Conservation (phyloP, 2,797 vertebrate species). For the Carduelis carduelis region DNA sequence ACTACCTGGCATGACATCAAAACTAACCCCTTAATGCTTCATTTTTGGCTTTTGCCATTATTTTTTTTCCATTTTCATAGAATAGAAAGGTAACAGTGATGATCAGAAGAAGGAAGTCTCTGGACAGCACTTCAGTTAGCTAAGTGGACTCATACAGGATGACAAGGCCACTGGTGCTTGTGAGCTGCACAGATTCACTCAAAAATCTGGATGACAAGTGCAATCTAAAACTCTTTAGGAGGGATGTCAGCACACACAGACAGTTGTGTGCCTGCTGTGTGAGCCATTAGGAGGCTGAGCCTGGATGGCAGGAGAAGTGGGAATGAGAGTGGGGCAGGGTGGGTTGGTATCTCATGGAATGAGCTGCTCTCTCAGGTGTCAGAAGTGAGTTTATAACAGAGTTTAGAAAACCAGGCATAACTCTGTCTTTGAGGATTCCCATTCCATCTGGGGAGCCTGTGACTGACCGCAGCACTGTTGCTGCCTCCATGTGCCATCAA, state of each 20-base stretch:
- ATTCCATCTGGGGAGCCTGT: background rate
- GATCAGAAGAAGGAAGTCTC: background rate
- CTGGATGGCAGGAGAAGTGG: background rate
- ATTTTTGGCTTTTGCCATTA: background rate
- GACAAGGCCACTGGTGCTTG: background rate
- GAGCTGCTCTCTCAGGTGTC: background rate
- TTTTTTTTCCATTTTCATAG: background rate
- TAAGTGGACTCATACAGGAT: background rate
- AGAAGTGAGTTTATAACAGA: background rate
- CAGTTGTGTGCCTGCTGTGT: rapidly evolving
- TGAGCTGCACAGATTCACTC: background rate
- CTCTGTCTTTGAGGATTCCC: background rate
- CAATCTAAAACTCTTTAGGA: background rate
- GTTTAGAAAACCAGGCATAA: background rate
- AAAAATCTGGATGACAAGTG: background rate
- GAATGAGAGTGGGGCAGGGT: background rate
- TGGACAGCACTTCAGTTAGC: background rate
- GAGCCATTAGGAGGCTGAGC: background rate
- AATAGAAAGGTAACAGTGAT: background rate
- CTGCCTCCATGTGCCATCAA: background rate
- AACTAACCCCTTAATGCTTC: background rate
- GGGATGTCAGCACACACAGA: background rate
- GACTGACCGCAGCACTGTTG: background rate
- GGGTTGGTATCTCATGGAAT: background rate
- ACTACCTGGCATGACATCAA: background rate